Conservation (phyloP, 2,888 invertebrate genomes). For the Pseudeuparius sepicola region DNA sequence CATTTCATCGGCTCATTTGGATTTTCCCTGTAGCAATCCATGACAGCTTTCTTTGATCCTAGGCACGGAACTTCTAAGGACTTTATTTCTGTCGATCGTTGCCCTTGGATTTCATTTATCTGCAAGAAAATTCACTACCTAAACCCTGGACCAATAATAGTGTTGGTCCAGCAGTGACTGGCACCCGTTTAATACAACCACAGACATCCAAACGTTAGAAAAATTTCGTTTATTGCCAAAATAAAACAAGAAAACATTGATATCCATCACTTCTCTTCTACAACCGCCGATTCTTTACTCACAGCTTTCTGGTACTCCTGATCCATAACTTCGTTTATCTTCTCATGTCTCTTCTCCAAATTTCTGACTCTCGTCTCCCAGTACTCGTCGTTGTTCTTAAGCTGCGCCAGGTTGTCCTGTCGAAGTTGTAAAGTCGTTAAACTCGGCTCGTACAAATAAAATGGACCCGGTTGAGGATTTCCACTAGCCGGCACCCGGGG, state of each 20-base stretch:
- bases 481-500: slow-evolving; percentile 11
- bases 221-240: too few relatives aligned
- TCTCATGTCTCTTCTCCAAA: slow-evolving; percentile 46
- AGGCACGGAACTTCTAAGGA: slow-evolving; percentile 42
- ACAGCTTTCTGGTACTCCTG: slow-evolving; percentile 48
- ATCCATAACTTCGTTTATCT: slow-evolving; percentile 47
- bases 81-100: slow-evolving; percentile 17
- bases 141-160: too few relatives aligned
- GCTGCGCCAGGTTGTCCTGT: slow-evolving; percentile 48
- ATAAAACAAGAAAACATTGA: too few relatives aligned
- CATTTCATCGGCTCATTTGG: slow-evolving; percentile 50
- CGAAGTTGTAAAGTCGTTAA: slow-evolving; percentile 37
- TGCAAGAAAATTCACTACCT: too few relatives aligned
- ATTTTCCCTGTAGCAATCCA: slow-evolving; percentile 50
- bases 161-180: too few relatives aligned
- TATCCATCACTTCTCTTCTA: too few relatives aligned
- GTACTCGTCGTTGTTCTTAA: slow-evolving; percentile 49
- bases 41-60: slow-evolving; percentile 44
- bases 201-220: too few relatives aligned
- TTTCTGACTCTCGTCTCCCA: slow-evolving; percentile 48
- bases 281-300: too few relatives aligned
- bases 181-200: too few relatives aligned
- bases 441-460: slow-evolving; percentile 34
- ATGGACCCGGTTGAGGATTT: slow-evolving; percentile 18
- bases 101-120: slow-evolving; percentile 29